These are phyloP conservation scores for Heterocephalus glaber DNA, from an alignment of 2,113 vertebrate genomes.

Conservation along the genomic window DNA sequence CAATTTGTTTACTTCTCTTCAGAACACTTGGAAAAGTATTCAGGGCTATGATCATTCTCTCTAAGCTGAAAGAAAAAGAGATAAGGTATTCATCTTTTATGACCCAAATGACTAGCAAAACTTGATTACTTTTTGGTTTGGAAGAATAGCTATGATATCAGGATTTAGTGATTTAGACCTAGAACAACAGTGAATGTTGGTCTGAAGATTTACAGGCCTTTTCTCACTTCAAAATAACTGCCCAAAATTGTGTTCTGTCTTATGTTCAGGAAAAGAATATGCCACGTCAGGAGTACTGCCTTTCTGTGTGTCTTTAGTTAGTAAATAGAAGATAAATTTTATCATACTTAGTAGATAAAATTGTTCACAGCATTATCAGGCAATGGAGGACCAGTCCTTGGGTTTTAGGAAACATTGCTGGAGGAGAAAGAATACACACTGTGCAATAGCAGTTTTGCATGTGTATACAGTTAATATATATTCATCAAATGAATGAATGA, in stretches of 20 bases:
- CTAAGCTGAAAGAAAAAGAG: neutral
- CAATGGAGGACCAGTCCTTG: neutral
- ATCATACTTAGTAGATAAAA: neutral
- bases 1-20: conserved; percentile 7
- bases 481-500: neutral
- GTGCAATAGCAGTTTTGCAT: neutral
- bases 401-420: neutral
- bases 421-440: neutral
- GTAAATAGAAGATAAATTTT: neutral
- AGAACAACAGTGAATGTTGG: neutral
- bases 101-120: neutral
- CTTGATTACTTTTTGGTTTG: neutral
- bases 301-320: neutral
- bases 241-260: neutral
- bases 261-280: neutral
- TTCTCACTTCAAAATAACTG: neutral
- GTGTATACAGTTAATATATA: neutral
- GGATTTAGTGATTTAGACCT: neutral
- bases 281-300: neutral
- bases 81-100: neutral
- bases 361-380: neutral
- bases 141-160: neutral
- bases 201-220: neutral
- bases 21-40: neutral
- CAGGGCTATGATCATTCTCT: neutral